Percentiles rank a stretch among this genome's conserved stretches.
Conservation (phyloP, 2,888 invertebrate genomes). For the Gari tellinella region DNA sequence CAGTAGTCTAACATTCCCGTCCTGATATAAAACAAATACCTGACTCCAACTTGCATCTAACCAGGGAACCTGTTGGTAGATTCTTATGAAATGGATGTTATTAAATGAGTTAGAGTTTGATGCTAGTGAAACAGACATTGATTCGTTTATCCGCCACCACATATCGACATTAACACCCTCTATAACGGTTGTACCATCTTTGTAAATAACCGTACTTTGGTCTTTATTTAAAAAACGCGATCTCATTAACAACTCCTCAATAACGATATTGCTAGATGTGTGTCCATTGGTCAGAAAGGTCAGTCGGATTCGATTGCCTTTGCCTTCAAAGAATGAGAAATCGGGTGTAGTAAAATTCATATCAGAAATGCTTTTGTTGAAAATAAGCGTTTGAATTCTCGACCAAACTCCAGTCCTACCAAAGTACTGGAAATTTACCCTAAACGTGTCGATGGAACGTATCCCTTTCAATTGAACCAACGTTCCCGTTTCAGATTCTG, state of each 20-base stretch:
- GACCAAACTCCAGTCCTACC: constrained; percentile 44
- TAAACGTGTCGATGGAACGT: constrained; percentile 6
- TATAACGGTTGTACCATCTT: constrained; percentile 53
- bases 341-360: constrained; percentile 58
- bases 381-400: constrained; percentile 1
- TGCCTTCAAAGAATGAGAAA: constrained; percentile 60
- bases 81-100: constrained; percentile 59
- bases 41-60: constrained; percentile 56
- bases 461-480: constrained; percentile 38
- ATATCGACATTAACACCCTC: constrained; percentile 68
- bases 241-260: constrained; percentile 56
- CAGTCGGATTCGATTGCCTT: constrained; percentile 55
- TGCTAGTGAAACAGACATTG: constrained; percentile 59
- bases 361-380: constrained; percentile 23
- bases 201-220: constrained; percentile 36
- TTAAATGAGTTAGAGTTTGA: constrained; percentile 33
- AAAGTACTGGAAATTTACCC: constrained; percentile 47
- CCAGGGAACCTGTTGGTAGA: constrained; percentile 67
- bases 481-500: constrained; percentile 68
- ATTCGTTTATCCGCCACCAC: constrained; percentile 69
- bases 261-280: constrained; percentile 9
- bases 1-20: constrained; percentile 67
- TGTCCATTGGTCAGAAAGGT: constrained; percentile 31
- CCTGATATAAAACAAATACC: constrained; percentile 72
- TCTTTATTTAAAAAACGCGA: constrained; percentile 56